phyloP scores from a whole-genome alignment of 92 coral and sea anemone genomes.

The Pocillopora grandis region DNA sequence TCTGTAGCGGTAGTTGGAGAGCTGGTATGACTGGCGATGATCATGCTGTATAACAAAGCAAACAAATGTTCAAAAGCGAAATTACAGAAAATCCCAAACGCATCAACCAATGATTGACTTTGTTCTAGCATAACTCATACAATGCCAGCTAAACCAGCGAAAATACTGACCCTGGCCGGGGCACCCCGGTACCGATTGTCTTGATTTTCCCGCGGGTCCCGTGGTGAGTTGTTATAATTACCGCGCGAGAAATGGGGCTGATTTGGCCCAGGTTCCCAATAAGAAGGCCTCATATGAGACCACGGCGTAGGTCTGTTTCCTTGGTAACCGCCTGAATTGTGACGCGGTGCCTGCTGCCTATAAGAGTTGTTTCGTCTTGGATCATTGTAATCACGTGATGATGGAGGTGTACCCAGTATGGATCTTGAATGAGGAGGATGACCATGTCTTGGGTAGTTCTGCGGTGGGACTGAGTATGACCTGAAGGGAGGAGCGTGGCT shows the following conservation, averaged over 20 bases:
- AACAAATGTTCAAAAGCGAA: background rate
- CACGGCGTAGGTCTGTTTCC: constrained; percentile 38
- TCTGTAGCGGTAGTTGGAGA: constrained; percentile 67
- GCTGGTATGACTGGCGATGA: constrained; percentile 84
- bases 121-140: background rate
- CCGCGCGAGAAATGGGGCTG: constrained; percentile 30
- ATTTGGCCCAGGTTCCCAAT: constrained; percentile 26
- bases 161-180: constrained; percentile 44
- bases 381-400: constrained; percentile 48
- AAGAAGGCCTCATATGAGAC: constrained; percentile 28
- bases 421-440: constrained; percentile 34
- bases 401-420: constrained; percentile 55
- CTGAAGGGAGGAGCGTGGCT: constrained; percentile 30
- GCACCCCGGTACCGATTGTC: constrained; percentile 20
- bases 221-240: constrained; percentile 29
- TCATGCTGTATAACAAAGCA: constrained; percentile 44
- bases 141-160: too few species aligned
- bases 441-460: constrained; percentile 46
- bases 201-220: constrained; percentile 39
- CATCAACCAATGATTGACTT: background rate
- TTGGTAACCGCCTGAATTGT: constrained; percentile 47
- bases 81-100: background rate
- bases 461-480: constrained; percentile 41
- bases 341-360: constrained; percentile 29
- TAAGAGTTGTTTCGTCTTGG: constrained; percentile 53